Evolutionary conservation across 2,797 vertebrate species (phyloP), one percentile per base, ranked within the genome.

Genomic region (Dendrocincla fuliginosa): DNA sequence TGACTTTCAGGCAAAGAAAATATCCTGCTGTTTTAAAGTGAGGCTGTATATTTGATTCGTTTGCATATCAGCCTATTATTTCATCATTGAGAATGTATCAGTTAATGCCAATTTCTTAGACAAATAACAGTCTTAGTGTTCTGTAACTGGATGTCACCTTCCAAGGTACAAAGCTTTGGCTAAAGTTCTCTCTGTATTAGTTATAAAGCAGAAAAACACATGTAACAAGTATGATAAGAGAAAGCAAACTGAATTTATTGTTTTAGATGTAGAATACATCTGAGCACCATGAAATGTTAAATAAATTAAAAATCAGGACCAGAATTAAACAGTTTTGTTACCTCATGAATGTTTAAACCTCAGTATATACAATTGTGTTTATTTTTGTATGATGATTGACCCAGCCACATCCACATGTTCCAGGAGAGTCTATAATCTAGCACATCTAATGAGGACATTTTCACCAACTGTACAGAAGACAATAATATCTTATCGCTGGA

Each of bases 61-160:
- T 96, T 83, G 52, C 20, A 87, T 52, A 33, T 84, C 81, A 95
- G 79, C 33, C 91, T 78, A 20, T 82, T 88, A 87, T 80, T 95
- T 85, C 14, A 13, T 94, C 55, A 47, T 81, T 95, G 91, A 91
- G 27, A 92, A 91, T 86, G 24, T 57, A 92, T 57, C 53, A 63
- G 39, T 71, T 87, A 92, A 87, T 75, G 63, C 18, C 67, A 35
- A 74, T 77, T 63, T 89, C 65, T 74, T 32, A 68, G 75, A 61
- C 12, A 93, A 82, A 82, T 60, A 61, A 77, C 68, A 76, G 59
- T 19, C 52, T 89, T 88, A 30, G 10, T 56, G 39, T 50, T 76
- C 63, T 73, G 19, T 55, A 86, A 61, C 41, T 84, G 13, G 63
- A 95, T 25, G 53, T 91, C 46, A 41, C 37, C 37, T 78, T 69